Base-by-base conservation (phyloP, 2,797 vertebrate genomes). In the Garrulus glandarius region DNA sequence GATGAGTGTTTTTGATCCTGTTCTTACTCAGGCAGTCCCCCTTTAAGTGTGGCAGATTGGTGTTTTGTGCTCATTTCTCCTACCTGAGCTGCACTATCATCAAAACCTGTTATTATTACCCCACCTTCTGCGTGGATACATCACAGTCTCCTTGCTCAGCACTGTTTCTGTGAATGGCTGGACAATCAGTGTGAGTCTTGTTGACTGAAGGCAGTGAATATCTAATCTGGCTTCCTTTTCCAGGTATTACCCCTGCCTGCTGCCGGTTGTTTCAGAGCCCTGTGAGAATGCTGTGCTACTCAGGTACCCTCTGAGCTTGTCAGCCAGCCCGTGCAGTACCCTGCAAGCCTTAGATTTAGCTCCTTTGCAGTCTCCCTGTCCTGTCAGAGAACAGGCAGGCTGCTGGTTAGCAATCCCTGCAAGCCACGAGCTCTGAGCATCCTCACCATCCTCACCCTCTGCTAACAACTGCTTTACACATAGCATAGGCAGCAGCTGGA, bases 201-300 rank as follows among this genome's bases (percentile, higher is more conserved):
- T 4, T 27, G 79, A 3, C 13, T 34, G 30, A 8, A 49, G 89
- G 71, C 65, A 71, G 75, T 5, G 47, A 55, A 13, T 43, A 8
- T 91, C 87, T 97, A 83, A 97, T 17, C 67, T 13, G 85, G 11
- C 93, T 96, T 97, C 95, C 83, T 97, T 95, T 97, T 97, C 69
- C 93, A 97, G 96, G 94, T 97, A 95, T 95, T 97, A 95, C 63
- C 91, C 96, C 24, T 96, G 93, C 93, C 95, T 97, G 86, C 89
- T 94, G 84, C 91, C 81, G 2, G 71, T 49, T 96, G 80, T 94
- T 72, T 92, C 97, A 92, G 91, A 95, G 81, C 76, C 91, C 93
- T 97, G 96, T 92, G 88, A 90, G 57, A 94, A 87, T 83, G 92
- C 92, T 91, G 72, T 89, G 87, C 71, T 86, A 32, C 77, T 94